Evolutionary conservation across 2,888 invertebrate species (phyloP).

Genomic region (Schizaphis graminum): DNA sequence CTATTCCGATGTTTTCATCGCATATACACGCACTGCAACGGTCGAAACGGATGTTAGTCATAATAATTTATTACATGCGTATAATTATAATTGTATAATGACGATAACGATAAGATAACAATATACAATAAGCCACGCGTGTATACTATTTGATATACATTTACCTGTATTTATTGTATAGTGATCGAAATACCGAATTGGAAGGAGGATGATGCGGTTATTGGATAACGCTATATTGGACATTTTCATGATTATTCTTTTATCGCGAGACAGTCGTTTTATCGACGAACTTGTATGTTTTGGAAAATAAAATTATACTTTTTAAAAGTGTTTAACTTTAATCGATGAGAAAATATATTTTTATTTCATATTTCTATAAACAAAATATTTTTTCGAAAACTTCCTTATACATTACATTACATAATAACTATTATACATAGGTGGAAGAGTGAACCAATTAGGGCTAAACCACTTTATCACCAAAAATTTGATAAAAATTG

Average conservation of each 20-base stretch:
- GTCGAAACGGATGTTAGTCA: neutral
- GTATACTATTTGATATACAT: neutral
- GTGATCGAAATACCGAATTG: neutral
- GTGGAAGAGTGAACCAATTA: neutral
- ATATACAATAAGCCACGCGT: neutral
- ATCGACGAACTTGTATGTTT: neutral
- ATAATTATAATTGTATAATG: neutral
- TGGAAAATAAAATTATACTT: neutral
- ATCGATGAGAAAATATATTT: neutral
- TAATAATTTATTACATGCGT: neutral
- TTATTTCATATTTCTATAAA: neutral
- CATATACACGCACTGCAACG: neutral
- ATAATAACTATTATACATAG: neutral
- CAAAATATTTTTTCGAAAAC: neutral
- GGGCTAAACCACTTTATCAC: too few relatives aligned
- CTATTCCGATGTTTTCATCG: neutral
- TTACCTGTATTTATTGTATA: neutral
- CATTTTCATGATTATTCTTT: neutral
- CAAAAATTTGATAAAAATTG: neutral
- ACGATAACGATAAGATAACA: neutral
- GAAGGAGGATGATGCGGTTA: neutral
- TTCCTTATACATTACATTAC: neutral
- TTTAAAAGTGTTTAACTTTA: neutral
- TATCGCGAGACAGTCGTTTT: neutral
- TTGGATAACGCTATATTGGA: neutral